Evolutionary conservation across 2,888 invertebrate genomes (phyloP), one percentile per base, ranked within the genome.

Genomic region (Melipona beecheii): DNA sequence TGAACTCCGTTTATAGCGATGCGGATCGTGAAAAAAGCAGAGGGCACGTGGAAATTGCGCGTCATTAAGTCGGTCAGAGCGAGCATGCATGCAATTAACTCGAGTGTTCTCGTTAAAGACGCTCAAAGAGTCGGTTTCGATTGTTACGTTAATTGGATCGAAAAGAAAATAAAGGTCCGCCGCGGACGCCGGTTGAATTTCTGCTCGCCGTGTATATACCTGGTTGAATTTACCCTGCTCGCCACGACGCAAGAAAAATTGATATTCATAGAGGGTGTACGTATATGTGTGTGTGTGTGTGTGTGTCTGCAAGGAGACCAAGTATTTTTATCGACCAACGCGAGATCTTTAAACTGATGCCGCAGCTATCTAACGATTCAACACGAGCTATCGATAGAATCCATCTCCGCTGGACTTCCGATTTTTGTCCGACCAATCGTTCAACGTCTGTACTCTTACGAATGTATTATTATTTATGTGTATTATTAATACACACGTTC

Each of bases 241-340:
- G 24, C 21, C 21, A 17, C 17, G 21, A 13, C 19, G 65, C 36
- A 64, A 60, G 68, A 72, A n/a, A n/a, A 58, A 76, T 78, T 78
- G 64, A 80, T 64, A 75, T 73, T 75, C 62, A 27, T 9, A 54
- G 31, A 9, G 58, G 49, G 36, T 36, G 6, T 36, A 36, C 6
- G 6, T 36, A 27, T 75, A n/a, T 27, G 56, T 31, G n/a, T 24
- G 49, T 56, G n/a, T 52, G 19, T 56, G 56, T n/a, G n/a, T n/a
- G n/a, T 56, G 6, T 56, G n/a, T 56, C 4, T 56, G 15, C 21
- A n/a, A 49, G 31, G 77, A 49, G 64, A 70, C 27, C 62, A 66
- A 64, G 73, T 64, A 66, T 74, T 85, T n/a, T 78, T 80, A 81
- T 87, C 82, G 85, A 81, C 76, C 76, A 65, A 52, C 50, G 27